These are phyloP conservation scores for Numenius arquata DNA, from an alignment of 2,113 vertebrate species.

Conservation along the genomic window DNA sequence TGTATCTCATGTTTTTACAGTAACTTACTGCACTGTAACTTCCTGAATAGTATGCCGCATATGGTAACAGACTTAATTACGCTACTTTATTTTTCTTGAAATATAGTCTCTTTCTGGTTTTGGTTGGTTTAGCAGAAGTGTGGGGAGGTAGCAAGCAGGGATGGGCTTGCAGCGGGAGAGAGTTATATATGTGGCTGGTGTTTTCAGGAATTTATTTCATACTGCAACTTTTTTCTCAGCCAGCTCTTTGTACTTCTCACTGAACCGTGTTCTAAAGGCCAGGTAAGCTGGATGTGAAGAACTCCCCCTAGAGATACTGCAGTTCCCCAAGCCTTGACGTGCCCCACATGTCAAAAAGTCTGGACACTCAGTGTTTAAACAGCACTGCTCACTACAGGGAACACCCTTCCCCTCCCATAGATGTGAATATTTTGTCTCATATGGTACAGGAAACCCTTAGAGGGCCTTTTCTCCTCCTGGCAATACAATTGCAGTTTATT, in stretches of 20 bases:
- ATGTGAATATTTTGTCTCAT: neutral
- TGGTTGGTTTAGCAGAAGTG: neutral
- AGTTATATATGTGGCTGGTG: neutral
- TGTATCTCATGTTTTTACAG: neutral
- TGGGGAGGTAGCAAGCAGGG: neutral
- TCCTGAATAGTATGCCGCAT: neutral
- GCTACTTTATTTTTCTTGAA: constrained; percentile 19
- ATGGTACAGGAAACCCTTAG: neutral
- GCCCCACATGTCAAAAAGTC: neutral
- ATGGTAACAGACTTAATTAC: neutral
- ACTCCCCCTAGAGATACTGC: neutral
- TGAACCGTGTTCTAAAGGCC: neutral
- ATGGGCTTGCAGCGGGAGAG: neutral
- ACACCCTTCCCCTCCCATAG: neutral
- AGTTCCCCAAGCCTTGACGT: neutral
- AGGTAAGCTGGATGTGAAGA: neutral
- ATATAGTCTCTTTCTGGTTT: neutral
- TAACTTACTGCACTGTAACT: neutral
- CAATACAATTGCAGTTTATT: neutral
- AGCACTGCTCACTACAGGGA: neutral
- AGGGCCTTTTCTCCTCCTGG: neutral
- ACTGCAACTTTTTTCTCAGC: neutral
- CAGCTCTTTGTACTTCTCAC: neutral
- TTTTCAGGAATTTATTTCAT: neutral
- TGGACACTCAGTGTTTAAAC: neutral